A percentile compares a stretch with the other conserved stretches of the same genome.
Evolutionary conservation across 2,113 vertebrate species (phyloP).

Genomic region (Sorex fumeus): DNA sequence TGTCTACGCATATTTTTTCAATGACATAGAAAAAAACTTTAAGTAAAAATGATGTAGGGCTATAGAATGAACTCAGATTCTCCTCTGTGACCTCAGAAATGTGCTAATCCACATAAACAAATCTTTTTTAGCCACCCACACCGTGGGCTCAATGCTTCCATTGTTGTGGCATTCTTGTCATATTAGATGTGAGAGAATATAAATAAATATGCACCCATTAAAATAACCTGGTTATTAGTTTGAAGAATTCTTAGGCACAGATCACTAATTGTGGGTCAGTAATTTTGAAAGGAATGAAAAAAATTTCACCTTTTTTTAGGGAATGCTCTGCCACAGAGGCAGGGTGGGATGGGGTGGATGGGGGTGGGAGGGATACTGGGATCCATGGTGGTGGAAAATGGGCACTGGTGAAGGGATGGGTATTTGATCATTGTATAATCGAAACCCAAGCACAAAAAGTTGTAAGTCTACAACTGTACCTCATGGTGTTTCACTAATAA

Average conservation of each 20-base stretch:
- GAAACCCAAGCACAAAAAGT: no score
- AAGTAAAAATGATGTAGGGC: neutral
- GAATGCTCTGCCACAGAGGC: no score
- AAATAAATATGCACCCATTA: neutral
- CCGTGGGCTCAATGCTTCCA: neutral
- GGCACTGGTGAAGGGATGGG: no score
- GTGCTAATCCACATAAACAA: neutral
- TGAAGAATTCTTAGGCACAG: neutral
- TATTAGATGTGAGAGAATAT: conserved; percentile 18
- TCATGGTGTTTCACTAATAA: no score
- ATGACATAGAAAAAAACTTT: no score
- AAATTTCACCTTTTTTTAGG: neutral
- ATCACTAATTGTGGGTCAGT: neutral
- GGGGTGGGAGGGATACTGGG: no score
- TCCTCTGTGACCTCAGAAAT: neutral
- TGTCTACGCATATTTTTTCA: neutral
- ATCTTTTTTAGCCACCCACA: neutral
- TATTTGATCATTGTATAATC: no score
- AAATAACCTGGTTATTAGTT: neutral
- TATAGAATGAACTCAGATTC: neutral
- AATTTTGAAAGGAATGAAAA: conserved; percentile 16
- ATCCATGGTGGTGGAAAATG: no score
- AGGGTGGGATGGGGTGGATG: no score
- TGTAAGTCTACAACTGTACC: no score
- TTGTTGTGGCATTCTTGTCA: conserved; percentile 19